Percentiles rank a stretch among this genome's conserved stretches.
Evolutionary conservation across 2,888 invertebrate species (phyloP).

Genomic region (Pseudococcus jackbeardsleyi): DNA sequence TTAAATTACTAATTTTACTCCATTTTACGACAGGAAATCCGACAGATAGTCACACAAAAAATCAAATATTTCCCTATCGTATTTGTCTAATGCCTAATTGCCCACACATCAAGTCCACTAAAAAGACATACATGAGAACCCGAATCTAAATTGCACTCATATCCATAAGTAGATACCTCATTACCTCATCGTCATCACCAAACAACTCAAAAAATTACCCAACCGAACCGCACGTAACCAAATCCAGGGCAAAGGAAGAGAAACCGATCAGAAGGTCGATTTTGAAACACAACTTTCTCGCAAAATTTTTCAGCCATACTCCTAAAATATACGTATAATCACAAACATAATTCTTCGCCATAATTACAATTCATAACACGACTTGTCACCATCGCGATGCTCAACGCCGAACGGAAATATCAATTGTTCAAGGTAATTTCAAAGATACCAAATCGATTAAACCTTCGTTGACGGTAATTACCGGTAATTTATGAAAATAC

Average conservation of each 20-base stretch:
- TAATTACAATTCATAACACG: constrained; percentile 23
- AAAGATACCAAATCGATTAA: constrained; percentile 33
- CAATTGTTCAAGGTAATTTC: constrained; percentile 33
- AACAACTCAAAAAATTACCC: not conserved
- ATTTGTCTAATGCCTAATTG: not conserved
- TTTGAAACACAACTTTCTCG: not conserved
- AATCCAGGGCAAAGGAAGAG: not conserved
- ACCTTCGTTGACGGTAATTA: constrained; percentile 29
- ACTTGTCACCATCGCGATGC: not conserved
- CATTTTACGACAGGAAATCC: not conserved
- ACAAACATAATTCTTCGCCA: not conserved
- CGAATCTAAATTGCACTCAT: too few relatives aligned
- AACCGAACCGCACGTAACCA: not conserved
- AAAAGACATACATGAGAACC: too few relatives aligned
- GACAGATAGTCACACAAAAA: not conserved
- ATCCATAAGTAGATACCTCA: too few relatives aligned
- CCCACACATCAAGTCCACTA: not conserved
- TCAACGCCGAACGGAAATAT: not conserved
- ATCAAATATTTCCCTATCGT: not conserved
- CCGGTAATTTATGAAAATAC: constrained; percentile 8
- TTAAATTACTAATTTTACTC: not conserved
- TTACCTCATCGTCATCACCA: not conserved
- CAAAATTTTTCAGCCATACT: not conserved
- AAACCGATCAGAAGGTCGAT: constrained; percentile 10
- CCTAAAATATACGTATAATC: not conserved